Percentiles rank a stretch among this genome's conserved stretches.
Evolutionary conservation across 92 coral and sea anemone genomes (phyloP).

Genomic region (Phymanthus crucifer): DNA sequence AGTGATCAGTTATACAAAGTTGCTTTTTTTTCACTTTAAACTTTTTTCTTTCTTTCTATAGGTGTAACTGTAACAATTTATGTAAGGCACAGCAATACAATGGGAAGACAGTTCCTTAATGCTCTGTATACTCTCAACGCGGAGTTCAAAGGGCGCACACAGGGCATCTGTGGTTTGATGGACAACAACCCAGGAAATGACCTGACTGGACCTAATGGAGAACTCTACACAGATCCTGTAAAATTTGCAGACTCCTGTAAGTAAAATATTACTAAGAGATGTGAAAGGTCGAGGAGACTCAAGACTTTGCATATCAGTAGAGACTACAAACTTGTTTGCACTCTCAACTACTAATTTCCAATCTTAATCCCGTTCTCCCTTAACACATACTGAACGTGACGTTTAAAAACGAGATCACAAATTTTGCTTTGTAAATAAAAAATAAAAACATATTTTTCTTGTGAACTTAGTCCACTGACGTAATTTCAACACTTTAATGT

Average conservation of each 20-base stretch:
- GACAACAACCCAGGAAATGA: slow-evolving; percentile 71
- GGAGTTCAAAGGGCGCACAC: slow-evolving; percentile 56
- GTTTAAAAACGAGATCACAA: too few relatives aligned
- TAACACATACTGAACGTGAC: too few relatives aligned
- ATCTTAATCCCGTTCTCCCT: too few relatives aligned
- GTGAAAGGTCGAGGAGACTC: too few relatives aligned
- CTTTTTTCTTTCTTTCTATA: not conserved
- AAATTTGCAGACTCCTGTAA: slow-evolving; percentile 76
- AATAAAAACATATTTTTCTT: too few relatives aligned
- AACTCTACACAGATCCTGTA: slow-evolving; percentile 50
- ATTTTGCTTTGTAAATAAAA: too few relatives aligned
- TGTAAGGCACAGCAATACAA: slow-evolving; percentile 61
- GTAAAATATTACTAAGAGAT: slow-evolving; percentile 10
- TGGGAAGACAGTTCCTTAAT: slow-evolving; percentile 69
- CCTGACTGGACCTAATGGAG: slow-evolving; percentile 59
- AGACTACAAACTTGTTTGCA: too few relatives aligned
- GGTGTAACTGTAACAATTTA: slow-evolving; percentile 65
- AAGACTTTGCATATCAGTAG: too few relatives aligned
- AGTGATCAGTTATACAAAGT: too few relatives aligned
- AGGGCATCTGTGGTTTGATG: slow-evolving; percentile 78
- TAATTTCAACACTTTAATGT: not conserved
- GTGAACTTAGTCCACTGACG: too few relatives aligned
- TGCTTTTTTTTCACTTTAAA: too few relatives aligned
- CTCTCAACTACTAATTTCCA: too few relatives aligned
- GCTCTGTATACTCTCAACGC: slow-evolving; percentile 57